Evolutionary conservation across 2,113 vertebrate species (phyloP).

Genomic region (Callaeas wilsoni): DNA sequence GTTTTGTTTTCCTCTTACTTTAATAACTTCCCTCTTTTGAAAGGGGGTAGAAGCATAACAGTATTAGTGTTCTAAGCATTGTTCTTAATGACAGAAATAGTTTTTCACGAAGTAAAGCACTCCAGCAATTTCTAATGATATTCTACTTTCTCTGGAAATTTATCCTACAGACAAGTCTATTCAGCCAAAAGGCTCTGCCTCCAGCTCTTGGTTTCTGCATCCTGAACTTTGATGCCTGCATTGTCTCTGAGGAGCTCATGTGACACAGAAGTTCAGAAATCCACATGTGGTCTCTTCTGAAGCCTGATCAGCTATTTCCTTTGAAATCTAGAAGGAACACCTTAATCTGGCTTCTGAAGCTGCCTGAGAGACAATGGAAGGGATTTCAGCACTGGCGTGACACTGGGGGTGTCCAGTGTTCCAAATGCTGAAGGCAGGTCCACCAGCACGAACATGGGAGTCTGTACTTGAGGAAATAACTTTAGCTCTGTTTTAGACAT

Average conservation of each 20-base stretch:
- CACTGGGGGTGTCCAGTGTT: neutral
- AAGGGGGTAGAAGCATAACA: neutral
- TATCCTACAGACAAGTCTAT: neutral
- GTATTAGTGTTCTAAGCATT: neutral
- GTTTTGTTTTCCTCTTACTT: neutral
- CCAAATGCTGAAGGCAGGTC: neutral
- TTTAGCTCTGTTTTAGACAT: neutral
- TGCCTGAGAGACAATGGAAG: neutral
- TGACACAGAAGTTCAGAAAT: neutral
- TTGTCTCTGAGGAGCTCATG: neutral
- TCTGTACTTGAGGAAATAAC: neutral
- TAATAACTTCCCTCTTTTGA: neutral
- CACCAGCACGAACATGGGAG: neutral
- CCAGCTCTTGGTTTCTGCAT: constrained; percentile 18
- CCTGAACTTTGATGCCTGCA: constrained; percentile 44
- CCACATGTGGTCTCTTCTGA: constrained; percentile 43
- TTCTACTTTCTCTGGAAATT: neutral
- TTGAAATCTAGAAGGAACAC: constrained; percentile 28
- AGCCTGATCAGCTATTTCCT: constrained; percentile 19
- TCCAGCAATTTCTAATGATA: neutral
- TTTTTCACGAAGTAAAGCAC: neutral
- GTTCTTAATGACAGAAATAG: neutral
- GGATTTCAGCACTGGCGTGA: neutral
- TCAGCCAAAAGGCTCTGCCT: neutral
- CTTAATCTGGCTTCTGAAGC: neutral